Evolutionary conservation across 2,888 invertebrate genomes (phyloP), one percentile per base, ranked within the genome.

Genomic region (Lamellibrachia columna): DNA sequence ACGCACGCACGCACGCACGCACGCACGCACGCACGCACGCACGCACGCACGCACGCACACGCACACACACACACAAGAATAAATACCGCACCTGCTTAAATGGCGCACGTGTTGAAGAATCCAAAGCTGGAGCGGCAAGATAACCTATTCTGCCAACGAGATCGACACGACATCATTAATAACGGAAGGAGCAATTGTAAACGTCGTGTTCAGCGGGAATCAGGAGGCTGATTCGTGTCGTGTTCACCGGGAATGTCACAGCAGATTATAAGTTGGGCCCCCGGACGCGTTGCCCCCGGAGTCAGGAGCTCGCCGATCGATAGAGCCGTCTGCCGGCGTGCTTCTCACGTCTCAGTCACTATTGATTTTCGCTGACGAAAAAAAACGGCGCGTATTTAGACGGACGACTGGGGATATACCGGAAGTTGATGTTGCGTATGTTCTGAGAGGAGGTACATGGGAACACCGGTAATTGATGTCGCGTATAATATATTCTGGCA

Each of bases 381-480:
- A 15, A 58, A 75, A 75, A 75, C 75, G 75, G 15, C 22, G 75
- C 75, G 22, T 75, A 75, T 75, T 75, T 75, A 75, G n/a, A 75
- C 75, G 22, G 75, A 75, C 75, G 75, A 75, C 75, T 22, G 75
- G 11, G 75, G 75, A 75, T 75, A 75, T n/a, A 75, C 75, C 75
- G 75, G 75, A 75, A 75, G 75, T 75, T 75, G n/a, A 75, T 75
- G 75, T 75, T n/a, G 75, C 75, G 75, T 22, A 75, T 22, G 22
- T n/a, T 75, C 75, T 22, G 22, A 75, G 0, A 40, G 40, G 40
- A 40, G 40, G 1, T 0, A 40, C 40, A 40, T 40, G 75, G 75
- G n/a, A 22, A 75, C 75, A 75, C 75, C 75, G 75, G 75, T 22
- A 75, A n/a, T 75, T 75, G n/a, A 75, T 75, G 75, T 75, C 75